A percentile compares a stretch with the other conserved stretches of the same genome.
Evolutionary conservation across 2,888 invertebrate species (phyloP).

Genomic region (Cantharis lateralis): DNA sequence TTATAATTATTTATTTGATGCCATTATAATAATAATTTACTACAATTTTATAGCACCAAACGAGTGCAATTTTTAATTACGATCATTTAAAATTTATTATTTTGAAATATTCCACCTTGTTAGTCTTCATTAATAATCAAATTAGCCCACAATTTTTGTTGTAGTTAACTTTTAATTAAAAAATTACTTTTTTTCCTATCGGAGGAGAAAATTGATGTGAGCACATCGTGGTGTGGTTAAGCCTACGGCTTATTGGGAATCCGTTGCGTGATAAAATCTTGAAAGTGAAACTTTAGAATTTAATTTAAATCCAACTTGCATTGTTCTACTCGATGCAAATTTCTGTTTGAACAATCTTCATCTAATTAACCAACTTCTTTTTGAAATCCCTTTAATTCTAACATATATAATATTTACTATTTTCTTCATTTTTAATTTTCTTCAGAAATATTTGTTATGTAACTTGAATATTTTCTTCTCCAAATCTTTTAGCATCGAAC

Average conservation of each 20-base stretch:
- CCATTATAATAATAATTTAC: slow-evolving; percentile 7
- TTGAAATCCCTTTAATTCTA: not conserved
- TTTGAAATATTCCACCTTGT: not conserved
- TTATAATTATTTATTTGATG: slow-evolving; percentile 17
- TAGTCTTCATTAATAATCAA: not conserved
- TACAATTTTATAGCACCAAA: not conserved
- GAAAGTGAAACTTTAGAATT: not conserved
- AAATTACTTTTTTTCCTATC: not conserved
- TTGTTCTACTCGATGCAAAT: not conserved
- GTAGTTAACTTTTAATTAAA: not conserved
- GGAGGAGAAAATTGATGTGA: not conserved
- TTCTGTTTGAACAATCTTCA: not conserved
- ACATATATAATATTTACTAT: not conserved
- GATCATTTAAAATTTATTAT: not conserved
- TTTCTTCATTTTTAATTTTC: too few species aligned
- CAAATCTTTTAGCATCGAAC: too few species aligned
- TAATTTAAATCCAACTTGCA: not conserved
- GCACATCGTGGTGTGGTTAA: not conserved
- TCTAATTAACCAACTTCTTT: not conserved
- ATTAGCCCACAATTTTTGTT: not conserved
- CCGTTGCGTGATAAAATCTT: not conserved
- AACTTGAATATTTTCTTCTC: too few species aligned
- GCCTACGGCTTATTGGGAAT: not conserved
- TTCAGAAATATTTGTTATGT: too few species aligned
- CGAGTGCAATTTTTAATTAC: not conserved